phyloP scores from a whole-genome alignment of 37 sponge, comb jelly and placozoan genomes.

The Hexactinellida sp. region DNA sequence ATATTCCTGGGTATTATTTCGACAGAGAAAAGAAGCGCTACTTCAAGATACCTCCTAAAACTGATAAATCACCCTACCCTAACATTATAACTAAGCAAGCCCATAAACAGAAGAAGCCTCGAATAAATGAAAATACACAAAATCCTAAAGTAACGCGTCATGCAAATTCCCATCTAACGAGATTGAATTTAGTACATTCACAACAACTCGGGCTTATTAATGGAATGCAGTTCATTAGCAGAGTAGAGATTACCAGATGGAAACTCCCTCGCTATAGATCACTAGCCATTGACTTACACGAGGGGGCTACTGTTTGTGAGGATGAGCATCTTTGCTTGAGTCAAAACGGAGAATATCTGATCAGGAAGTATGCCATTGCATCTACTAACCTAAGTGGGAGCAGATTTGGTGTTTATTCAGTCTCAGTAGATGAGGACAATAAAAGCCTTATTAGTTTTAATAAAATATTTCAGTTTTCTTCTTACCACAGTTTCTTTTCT shows the following conservation, averaged over 20 bases:
- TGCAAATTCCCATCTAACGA: neutral
- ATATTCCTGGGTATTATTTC: constrained; percentile 3
- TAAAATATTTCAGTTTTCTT: neutral
- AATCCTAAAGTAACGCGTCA: neutral
- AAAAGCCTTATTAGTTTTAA: neutral
- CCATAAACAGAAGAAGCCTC: neutral
- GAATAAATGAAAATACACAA: neutral
- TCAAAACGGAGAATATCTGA: neutral
- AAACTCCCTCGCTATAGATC: neutral
- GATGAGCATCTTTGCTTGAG: neutral
- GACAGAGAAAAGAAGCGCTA: neutral
- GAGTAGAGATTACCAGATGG: neutral
- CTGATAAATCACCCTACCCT: neutral
- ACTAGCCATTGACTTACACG: neutral
- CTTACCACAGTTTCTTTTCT: neutral
- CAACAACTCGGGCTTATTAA: neutral
- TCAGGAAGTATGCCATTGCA: neutral
- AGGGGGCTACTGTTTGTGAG: neutral
- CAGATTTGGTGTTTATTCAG: neutral
- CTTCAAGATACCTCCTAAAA: neutral
- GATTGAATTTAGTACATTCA: neutral
- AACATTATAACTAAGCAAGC: neutral
- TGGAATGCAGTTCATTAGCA: neutral
- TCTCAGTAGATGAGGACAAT: neutral
- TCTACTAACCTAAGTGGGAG: neutral